These are phyloP conservation scores for Callinectes sapidus DNA, from an alignment of 2,888 invertebrate species.

Conservation along the genomic window DNA sequence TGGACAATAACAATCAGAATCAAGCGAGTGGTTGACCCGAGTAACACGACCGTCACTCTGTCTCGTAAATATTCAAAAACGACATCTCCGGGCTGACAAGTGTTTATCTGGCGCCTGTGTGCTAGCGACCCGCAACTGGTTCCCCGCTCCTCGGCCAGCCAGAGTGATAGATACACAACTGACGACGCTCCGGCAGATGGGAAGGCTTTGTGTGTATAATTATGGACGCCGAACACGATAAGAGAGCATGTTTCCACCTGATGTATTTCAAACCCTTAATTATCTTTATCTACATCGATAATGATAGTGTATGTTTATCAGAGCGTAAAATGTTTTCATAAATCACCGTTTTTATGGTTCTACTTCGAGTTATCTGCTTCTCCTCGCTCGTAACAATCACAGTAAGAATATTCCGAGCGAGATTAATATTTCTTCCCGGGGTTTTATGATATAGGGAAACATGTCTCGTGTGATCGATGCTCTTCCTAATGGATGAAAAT, in stretches of 20 bases:
- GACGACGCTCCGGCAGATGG: conserved; percentile 5
- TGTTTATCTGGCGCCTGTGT: not conserved
- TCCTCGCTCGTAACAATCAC: not conserved
- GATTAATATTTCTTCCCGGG: not conserved
- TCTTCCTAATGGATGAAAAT: not conserved
- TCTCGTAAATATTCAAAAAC: conserved; percentile 20
- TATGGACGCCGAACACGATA: not conserved
- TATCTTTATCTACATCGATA: not conserved
- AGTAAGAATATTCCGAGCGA: not conserved
- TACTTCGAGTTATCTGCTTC: not conserved
- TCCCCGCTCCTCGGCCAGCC: not conserved
- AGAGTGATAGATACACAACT: not conserved
- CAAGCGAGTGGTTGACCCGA: not conserved
- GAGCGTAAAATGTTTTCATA: not conserved
- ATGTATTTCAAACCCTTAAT: not conserved
- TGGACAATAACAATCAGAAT: conserved; percentile 7
- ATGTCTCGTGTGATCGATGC: not conserved
- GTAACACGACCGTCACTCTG: conserved; percentile 29
- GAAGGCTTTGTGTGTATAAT: not conserved
- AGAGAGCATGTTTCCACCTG: not conserved
- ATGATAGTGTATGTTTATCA: not conserved
- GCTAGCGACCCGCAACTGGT: conserved; percentile 12
- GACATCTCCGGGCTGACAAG: not conserved
- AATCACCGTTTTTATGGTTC: not conserved
- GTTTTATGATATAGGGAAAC: not conserved